A percentile compares a stretch with the other conserved stretches of the same genome.
Conservation (phyloP, 1,140 invertebrate species). For the honey bee (Apis mellifera) region DNA sequence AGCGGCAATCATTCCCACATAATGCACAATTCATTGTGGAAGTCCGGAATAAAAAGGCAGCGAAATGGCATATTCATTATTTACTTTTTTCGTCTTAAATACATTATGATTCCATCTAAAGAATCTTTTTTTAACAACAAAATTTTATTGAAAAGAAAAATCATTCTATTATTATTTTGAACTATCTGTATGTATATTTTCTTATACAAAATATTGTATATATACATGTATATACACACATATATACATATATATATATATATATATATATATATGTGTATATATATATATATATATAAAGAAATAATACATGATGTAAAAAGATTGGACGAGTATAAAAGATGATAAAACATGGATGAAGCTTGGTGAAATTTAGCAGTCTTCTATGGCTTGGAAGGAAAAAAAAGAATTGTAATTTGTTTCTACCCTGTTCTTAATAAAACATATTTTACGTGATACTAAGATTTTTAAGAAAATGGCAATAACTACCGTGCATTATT, state of each 20-base stretch:
- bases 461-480: conserved; percentile 11
- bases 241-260: too few relatives aligned
- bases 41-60: conserved; percentile 32
- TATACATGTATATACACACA: background rate
- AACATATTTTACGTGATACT: background rate
- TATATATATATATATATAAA: background rate
- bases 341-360: conserved; percentile 16
- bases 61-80: conserved; percentile 1
- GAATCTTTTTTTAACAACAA: conserved; percentile 5
- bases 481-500: conserved; percentile 41
- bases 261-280: too few relatives aligned
- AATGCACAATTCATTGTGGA: background rate
- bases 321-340: conserved; percentile 35
- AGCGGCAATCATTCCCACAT: conserved; percentile 30
- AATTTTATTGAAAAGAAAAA: background rate
- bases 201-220: conserved; percentile 14
- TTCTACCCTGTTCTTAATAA: background rate
- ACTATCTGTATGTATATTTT: background rate
- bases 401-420: background rate
- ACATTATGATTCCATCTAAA: background rate
- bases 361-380: conserved; percentile 4
- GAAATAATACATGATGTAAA: background rate
- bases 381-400: background rate
- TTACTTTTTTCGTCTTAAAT: background rate
- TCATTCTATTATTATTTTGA: background rate